Percentiles rank a stretch among this genome's conserved stretches.
Evolutionary conservation across 2,888 invertebrate genomes (phyloP).

Genomic region (Schizotus pectinicornis): DNA sequence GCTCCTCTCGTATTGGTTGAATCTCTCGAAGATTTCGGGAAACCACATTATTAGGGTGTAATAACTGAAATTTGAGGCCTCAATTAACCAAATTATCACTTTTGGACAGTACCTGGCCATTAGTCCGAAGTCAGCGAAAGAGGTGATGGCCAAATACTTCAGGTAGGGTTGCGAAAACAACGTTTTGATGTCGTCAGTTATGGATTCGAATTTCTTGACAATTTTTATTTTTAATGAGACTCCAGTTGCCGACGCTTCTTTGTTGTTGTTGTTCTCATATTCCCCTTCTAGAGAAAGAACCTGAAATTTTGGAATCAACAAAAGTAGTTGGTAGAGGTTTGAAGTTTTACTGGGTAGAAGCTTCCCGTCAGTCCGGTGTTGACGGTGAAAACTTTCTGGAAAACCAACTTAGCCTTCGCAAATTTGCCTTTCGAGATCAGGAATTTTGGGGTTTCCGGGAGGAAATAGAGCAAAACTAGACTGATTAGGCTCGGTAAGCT

Average conservation of each 20-base stretch:
- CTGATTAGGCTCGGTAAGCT: constrained; percentile 65
- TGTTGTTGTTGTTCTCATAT: constrained; percentile 40
- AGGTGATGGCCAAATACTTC: constrained; percentile 62
- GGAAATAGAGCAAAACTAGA: constrained; percentile 60
- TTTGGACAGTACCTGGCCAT: constrained; percentile 63
- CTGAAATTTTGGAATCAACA: constrained; percentile 29
- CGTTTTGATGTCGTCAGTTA: constrained; percentile 44
- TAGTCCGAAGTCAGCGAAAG: constrained; percentile 67
- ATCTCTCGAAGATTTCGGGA: constrained; percentile 71
- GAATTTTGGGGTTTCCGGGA: constrained; percentile 67
- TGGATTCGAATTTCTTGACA: constrained; percentile 23
- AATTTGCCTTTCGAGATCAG: constrained; percentile 61
- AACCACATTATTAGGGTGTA: constrained; percentile 74
- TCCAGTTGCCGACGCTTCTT: constrained; percentile 2
- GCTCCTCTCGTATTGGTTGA: constrained; percentile 61
- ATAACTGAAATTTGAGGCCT: constrained; percentile 57
- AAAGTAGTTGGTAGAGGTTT: constrained; percentile 28
- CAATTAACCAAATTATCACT: constrained; percentile 1
- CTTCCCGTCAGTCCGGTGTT: constrained; percentile 60
- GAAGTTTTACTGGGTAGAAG: constrained; percentile 60
- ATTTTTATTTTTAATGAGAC: constrained; percentile 13
- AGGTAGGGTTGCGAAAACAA: constrained; percentile 64
- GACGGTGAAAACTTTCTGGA: constrained; percentile 63
- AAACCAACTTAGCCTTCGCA: constrained; percentile 61
- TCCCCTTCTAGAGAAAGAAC: constrained; percentile 46